Evolutionary conservation across 1,140 invertebrate genomes (phyloP).

Genomic region (Melipona quadrifasciata): DNA sequence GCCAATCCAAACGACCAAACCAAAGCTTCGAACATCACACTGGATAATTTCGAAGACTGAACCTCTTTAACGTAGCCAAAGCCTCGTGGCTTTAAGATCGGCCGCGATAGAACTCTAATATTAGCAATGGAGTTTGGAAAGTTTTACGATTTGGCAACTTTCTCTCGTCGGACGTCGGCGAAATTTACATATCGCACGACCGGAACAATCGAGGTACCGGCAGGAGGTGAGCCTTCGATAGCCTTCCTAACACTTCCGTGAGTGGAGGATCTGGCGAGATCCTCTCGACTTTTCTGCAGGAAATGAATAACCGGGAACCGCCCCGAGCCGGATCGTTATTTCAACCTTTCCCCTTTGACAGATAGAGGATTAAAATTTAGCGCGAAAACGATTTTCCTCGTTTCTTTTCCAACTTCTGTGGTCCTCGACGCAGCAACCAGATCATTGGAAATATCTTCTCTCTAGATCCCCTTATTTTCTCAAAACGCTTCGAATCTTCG

Average conservation of each 20-base stretch:
- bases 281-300: neutral
- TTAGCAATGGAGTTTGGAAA: neutral
- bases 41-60: constrained; percentile 2
- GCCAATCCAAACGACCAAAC: too few relatives aligned
- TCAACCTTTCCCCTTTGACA: neutral
- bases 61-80: neutral
- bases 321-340: neutral
- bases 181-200: neutral
- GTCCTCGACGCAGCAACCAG: too few relatives aligned
- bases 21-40: constrained; percentile 58
- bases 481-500: too few relatives aligned
- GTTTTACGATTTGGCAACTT: neutral
- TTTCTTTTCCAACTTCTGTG: neutral
- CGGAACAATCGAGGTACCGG: neutral
- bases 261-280: neutral
- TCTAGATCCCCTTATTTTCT: too few relatives aligned
- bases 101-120: neutral
- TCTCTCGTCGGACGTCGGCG: neutral
- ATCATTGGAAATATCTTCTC: too few relatives aligned
- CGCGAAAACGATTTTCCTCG: neutral
- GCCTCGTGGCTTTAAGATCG: neutral
- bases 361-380: neutral
- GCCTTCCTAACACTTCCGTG: neutral
- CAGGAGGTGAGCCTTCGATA: neutral
- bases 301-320: neutral